A percentile compares a stretch with the other conserved stretches of the same genome.
phyloP scores from a whole-genome alignment of 1,140 invertebrate species.

The Drosophila sp. region DNA sequence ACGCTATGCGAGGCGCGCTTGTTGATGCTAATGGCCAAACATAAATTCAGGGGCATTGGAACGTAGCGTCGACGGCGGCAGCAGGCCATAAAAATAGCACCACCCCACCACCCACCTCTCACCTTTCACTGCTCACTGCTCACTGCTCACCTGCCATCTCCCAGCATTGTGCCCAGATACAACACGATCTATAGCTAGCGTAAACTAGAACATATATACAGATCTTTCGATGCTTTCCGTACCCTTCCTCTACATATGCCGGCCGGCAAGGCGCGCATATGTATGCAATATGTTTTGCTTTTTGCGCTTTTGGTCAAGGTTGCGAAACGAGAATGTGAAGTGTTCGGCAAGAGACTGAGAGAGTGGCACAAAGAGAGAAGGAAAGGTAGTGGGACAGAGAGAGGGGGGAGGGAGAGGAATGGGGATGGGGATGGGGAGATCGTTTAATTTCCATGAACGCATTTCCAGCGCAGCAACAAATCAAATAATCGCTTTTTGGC shows the following conservation, averaged over 20 bases:
- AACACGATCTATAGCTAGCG: constrained; percentile 13
- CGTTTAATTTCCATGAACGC: constrained; percentile 66
- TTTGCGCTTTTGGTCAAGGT: constrained; percentile 41
- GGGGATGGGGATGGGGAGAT: not conserved
- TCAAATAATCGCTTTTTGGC: constrained; percentile 51
- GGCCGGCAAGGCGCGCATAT: constrained; percentile 76
- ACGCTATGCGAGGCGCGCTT: constrained; percentile 67
- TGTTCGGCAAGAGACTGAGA: not conserved
- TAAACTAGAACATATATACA: constrained; percentile 27
- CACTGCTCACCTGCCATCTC: too few relatives aligned
- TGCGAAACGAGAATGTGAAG: constrained; percentile 5
- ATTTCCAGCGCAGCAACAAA: constrained; percentile 75
- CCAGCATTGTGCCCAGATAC: too few relatives aligned
- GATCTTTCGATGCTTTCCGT: not conserved
- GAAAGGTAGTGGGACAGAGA: too few relatives aligned
- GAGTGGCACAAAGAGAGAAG: not conserved
- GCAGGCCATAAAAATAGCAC: constrained; percentile 34
- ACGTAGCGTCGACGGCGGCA: constrained; percentile 11
- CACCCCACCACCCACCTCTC: not conserved
- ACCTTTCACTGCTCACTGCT: not conserved
- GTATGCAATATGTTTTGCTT: constrained; percentile 77
- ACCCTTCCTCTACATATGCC: constrained; percentile 43
- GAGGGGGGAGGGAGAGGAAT: not conserved
- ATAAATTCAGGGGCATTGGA: constrained; percentile 60
- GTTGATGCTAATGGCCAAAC: constrained; percentile 80